Conservation (phyloP, 1,140 invertebrate species). For the Drosophila repleta region DNA sequence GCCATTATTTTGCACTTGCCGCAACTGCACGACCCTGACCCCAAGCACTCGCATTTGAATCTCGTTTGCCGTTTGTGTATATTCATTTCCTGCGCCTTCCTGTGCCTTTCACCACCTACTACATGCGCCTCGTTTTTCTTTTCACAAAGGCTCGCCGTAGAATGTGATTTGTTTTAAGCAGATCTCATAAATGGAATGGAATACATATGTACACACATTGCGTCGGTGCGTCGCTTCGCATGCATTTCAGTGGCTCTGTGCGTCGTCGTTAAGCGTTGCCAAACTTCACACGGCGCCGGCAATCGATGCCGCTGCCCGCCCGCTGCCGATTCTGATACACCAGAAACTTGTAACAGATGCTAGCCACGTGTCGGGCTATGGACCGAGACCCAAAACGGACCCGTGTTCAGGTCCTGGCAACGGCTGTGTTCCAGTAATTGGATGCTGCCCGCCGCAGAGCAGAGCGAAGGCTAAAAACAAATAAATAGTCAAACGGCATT, state of each 20-base stretch:
- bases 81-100: constrained; percentile 44
- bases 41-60: constrained; percentile 33
- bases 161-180: constrained; percentile 75
- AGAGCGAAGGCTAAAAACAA: constrained; percentile 48
- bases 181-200: constrained; percentile 22
- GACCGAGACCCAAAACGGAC: constrained; percentile 25
- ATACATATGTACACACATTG: not conserved
- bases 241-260: constrained; percentile 27
- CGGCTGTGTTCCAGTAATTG: constrained; percentile 61
- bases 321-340: constrained; percentile 60
- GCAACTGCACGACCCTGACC: constrained; percentile 67
- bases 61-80: constrained; percentile 17
- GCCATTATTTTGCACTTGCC: constrained; percentile 74
- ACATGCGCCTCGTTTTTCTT: not conserved
- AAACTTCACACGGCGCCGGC: constrained; percentile 63
- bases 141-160: constrained; percentile 9
- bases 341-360: constrained; percentile 74
- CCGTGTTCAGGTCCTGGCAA: not conserved
- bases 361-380: constrained; percentile 70
- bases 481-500: constrained; percentile 77
- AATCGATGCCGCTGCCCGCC: constrained; percentile 76
- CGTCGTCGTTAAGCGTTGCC: constrained; percentile 51
- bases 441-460: constrained; percentile 52
- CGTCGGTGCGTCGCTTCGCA: constrained; percentile 1
- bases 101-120: constrained; percentile 29